Evolutionary conservation across 2,113 vertebrate genomes (phyloP), one percentile per base, ranked within the genome.

Genomic region (Limanda limanda): DNA sequence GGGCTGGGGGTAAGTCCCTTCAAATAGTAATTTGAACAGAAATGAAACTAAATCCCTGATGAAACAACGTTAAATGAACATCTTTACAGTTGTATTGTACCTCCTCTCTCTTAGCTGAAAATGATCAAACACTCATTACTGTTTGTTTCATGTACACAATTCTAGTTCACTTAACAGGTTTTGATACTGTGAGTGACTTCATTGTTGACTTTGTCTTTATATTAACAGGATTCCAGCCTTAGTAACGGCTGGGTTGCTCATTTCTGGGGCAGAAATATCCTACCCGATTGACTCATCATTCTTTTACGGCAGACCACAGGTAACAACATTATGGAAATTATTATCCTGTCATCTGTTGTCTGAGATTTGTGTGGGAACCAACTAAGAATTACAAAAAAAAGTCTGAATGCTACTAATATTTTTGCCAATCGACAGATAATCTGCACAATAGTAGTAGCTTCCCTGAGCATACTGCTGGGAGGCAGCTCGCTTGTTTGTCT

Each of bases 1-100:
- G 74, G 97, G 97, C 90, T 99, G 97, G 98, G 97, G 97, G 98
- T 99, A 93, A 97, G 97, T 95, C 48, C 48, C n/a, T 57, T 58
- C 3, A 10, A 68, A 15, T 5, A 63, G 1, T 2, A 42, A 1
- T 5, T 1, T 55, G 27, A 2, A 64, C 15, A 61, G 71, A 81
- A 55, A 48, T 59, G 57, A 79, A 78, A 82, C 37, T 40, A 12
- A 7, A 31, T 31, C 31, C 31, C 5, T 31, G 27, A 31, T 31
- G 27, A 31, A 31, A 31, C 27, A 31, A 31, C 27, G 27, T 31
- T 31, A 6, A 31, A 31, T 31, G 37, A 9, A 40, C 11, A 9
- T 40, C 37, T 40, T 40, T 40, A 40, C 0, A 40, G 2, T 11
- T 11, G 10, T 40, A 9, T 40, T 11, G 9, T 40, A 40, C 2